Percentiles rank a stretch among this genome's conserved stretches.
These are phyloP conservation scores for Pagetopsis macropterus DNA, from an alignment of 2,797 vertebrate genomes.

Conservation along the genomic window DNA sequence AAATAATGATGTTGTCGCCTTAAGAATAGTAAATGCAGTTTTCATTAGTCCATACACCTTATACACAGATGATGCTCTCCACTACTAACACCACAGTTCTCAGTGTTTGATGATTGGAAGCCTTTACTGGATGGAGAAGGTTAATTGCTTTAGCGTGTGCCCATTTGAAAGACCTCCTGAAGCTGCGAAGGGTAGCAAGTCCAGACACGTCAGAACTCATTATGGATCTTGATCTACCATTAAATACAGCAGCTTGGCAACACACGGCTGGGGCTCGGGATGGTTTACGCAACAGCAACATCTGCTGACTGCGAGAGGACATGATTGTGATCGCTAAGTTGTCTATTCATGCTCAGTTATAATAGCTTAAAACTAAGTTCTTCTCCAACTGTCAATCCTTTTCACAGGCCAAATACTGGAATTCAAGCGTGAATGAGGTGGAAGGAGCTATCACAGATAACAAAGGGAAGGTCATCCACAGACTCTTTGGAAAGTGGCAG, in stretches of 20 bases:
- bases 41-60: slow-evolving; percentile 33
- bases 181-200: slow-evolving; percentile 50
- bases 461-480: slow-evolving; percentile 89
- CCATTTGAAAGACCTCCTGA: slow-evolving; percentile 54
- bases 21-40: neutral
- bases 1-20: neutral
- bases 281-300: slow-evolving; percentile 53
- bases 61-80: slow-evolving; percentile 21
- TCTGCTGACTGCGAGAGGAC: slow-evolving; percentile 55
- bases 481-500: slow-evolving; percentile 96
- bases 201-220: slow-evolving; percentile 62
- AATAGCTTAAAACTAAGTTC: too few species aligned
- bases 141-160: slow-evolving; percentile 65
- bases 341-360: neutral
- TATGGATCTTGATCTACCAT: slow-evolving; percentile 39
- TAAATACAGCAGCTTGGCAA: slow-evolving; percentile 28
- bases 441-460: slow-evolving; percentile 90
- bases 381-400: neutral
- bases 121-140: slow-evolving; percentile 47
- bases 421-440: slow-evolving; percentile 92
- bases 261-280: slow-evolving; percentile 1
- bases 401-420: slow-evolving; percentile 95
- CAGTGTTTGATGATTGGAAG: slow-evolving; percentile 38
- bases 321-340: neutral
- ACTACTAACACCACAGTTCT: slow-evolving; percentile 22